Percentiles rank a stretch among this genome's conserved stretches.
Conservation (phyloP, 2,888 invertebrate species). For the Cantharis rustica region DNA sequence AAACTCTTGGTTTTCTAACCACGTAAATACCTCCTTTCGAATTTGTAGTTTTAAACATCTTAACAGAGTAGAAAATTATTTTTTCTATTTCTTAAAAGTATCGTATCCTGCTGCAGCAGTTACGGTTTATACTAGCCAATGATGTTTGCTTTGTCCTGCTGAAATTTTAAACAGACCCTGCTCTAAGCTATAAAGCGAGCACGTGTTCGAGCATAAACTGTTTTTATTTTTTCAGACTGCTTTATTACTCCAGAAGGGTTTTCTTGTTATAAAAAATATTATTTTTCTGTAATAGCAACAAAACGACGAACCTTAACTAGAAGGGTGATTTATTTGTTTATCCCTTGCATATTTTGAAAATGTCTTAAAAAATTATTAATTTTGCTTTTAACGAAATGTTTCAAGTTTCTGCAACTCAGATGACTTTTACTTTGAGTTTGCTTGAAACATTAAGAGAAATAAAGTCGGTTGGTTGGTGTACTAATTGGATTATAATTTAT, state of each 20-base stretch:
- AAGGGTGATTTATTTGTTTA: conserved; percentile 1
- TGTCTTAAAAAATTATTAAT: neutral
- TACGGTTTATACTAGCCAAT: conserved; percentile 30
- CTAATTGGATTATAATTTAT: neutral
- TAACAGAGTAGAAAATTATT: conserved; percentile 4
- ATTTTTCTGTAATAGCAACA: conserved; percentile 17
- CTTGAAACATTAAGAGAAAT: neutral
- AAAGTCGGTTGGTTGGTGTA: neutral
- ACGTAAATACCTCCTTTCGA: neutral
- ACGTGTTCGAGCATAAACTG: conserved; percentile 47
- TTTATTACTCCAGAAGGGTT: conserved; percentile 31
- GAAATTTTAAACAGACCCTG: conserved; percentile 46
- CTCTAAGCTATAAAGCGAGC: conserved; percentile 43
- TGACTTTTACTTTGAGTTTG: neutral
- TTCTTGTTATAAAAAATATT: conserved; percentile 28
- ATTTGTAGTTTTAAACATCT: neutral
- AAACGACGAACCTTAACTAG: neutral
- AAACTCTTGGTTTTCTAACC: neutral
- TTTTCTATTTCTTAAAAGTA: conserved; percentile 21
- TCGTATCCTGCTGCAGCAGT: conserved; percentile 24
- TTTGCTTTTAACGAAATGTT: neutral
- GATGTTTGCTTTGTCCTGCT: conserved; percentile 38
- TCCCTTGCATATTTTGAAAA: neutral
- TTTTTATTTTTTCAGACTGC: conserved; percentile 43
- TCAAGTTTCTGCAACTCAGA: neutral